Base-by-base conservation (phyloP, 2,113 vertebrate species). In the Romanogobio albipinnatus region DNA sequence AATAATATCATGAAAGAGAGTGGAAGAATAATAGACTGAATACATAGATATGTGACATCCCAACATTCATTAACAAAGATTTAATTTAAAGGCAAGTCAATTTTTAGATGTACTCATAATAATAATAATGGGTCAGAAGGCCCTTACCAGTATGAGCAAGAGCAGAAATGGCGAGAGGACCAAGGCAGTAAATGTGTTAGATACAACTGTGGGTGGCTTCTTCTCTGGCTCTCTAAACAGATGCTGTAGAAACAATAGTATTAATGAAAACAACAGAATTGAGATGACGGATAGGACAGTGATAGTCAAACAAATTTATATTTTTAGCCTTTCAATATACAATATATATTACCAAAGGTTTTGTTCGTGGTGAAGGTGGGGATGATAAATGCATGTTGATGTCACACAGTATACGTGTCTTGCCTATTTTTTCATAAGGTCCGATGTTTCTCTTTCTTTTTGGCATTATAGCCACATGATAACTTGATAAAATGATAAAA, bases 141-240 rank as follows among this genome's bases (percentile, higher is more conserved):
- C 39, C 89, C 96, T 96, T 91, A 99, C 98, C 96, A 99, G 93
- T 86, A 98, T 96, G 85, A 99, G 95, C 87, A 99, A 96, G 74
- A 99, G 93, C 56, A 99, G 95, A 86, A 99, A 86, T 0, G 98
- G 98, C 0, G 97, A 97, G 73, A 99, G 95, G 90, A 99, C 92
- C 70, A 99, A 81, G 0, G 96, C 98, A 0, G 98, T 99, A 93
- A 99, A 99, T 5, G 98, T 93, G 85, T 96, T 99, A 5, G 98
- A 99, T 9, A 99, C 97, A 87, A 98, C 96, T 0, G 95, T 97
- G 74, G 98, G 96, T 61, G 98, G 98, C 89, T 97, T 98, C 94
- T 99, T 99, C 93, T 99, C 98, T 19, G 98, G 98, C 85, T 99
- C 97, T 8, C 98, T 95, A 92, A 99, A 99, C 90, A 98, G 94